Evolutionary conservation across 1,140 invertebrate species (phyloP).

Genomic region (Lordiphosa collinella): DNA sequence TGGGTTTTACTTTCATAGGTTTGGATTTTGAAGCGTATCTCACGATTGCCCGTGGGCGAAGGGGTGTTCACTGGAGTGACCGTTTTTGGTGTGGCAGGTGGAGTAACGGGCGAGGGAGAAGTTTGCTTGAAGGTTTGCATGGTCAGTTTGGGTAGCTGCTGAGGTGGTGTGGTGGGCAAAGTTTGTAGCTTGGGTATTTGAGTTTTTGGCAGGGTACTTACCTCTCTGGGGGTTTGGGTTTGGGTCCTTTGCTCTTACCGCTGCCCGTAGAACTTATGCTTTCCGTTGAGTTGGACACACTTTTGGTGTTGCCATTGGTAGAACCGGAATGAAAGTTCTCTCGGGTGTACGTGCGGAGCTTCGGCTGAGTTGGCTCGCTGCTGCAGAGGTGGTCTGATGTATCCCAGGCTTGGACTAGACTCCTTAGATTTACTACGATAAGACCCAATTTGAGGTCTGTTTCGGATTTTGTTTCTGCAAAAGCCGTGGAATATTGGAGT

Average conservation of each 20-base stretch:
- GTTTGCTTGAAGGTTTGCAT: slow-evolving; percentile 68
- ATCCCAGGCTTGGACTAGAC: slow-evolving; percentile 41
- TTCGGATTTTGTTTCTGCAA: slow-evolving; percentile 75
- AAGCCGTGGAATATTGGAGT: slow-evolving; percentile 64
- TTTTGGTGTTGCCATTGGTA: slow-evolving; percentile 35
- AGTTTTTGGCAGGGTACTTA: slow-evolving; percentile 61
- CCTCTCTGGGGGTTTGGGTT: slow-evolving; percentile 74
- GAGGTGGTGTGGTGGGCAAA: slow-evolving; percentile 48
- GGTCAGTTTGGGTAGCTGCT: slow-evolving; percentile 47
- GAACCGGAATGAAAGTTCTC: slow-evolving; percentile 65
- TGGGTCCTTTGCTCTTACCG: slow-evolving; percentile 62
- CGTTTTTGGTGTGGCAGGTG: slow-evolving; percentile 36
- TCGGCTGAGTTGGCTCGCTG: slow-evolving; percentile 68
- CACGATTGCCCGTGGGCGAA: slow-evolving; percentile 51
- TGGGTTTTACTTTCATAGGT: slow-evolving; percentile 71
- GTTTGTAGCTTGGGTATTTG: slow-evolving; percentile 67
- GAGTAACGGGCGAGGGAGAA: background rate
- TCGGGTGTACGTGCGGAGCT: slow-evolving; percentile 45
- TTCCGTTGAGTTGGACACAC: slow-evolving; percentile 45
- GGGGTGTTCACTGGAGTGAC: slow-evolving; percentile 48
- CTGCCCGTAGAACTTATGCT: slow-evolving; percentile 44
- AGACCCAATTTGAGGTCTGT: slow-evolving; percentile 68
- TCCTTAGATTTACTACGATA: slow-evolving; percentile 75
- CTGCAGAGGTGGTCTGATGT: slow-evolving; percentile 35
- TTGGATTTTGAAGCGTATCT: slow-evolving; percentile 76